These are phyloP conservation scores for Phyllopteryx taeniolatus DNA, from an alignment of 2,113 vertebrate genomes.

Conservation along the genomic window DNA sequence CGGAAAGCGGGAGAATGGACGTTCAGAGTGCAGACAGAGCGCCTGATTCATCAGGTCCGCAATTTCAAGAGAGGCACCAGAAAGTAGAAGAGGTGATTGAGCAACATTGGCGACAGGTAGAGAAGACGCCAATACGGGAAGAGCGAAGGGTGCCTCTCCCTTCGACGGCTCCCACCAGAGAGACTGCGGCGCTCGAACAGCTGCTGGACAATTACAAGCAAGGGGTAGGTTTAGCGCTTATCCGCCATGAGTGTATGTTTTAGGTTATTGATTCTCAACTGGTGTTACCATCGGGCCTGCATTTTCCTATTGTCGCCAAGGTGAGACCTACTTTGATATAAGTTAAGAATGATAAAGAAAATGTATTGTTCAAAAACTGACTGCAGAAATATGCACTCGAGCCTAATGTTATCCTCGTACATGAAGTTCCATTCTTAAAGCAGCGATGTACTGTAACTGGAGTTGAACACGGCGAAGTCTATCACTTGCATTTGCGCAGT, in stretches of 20 bases:
- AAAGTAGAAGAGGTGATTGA: slow-evolving; percentile 78
- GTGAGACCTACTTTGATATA: neutral
- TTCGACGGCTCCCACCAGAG: slow-evolving; percentile 38
- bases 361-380: neutral
- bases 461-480: too few relatives aligned
- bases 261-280: neutral
- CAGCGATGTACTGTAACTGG: too few relatives aligned
- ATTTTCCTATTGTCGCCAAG: neutral
- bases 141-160: slow-evolving; percentile 74
- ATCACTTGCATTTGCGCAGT: too few relatives aligned
- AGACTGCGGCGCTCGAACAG: slow-evolving; percentile 68
- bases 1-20: slow-evolving; percentile 46
- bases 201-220: slow-evolving; percentile 76
- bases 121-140: slow-evolving; percentile 77
- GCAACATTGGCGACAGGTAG: slow-evolving; percentile 79
- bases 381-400: too few relatives aligned
- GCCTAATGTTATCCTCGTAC: too few relatives aligned
- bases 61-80: slow-evolving; percentile 62
- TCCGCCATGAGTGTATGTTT: neutral
- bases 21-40: slow-evolving; percentile 30
- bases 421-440: too few relatives aligned
- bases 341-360: neutral
- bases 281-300: neutral
- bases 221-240: slow-evolving; percentile 56
- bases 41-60: slow-evolving; percentile 15